phyloP scores from a whole-genome alignment of 2,888 invertebrate genomes.

The Rhodophaea formosa region DNA sequence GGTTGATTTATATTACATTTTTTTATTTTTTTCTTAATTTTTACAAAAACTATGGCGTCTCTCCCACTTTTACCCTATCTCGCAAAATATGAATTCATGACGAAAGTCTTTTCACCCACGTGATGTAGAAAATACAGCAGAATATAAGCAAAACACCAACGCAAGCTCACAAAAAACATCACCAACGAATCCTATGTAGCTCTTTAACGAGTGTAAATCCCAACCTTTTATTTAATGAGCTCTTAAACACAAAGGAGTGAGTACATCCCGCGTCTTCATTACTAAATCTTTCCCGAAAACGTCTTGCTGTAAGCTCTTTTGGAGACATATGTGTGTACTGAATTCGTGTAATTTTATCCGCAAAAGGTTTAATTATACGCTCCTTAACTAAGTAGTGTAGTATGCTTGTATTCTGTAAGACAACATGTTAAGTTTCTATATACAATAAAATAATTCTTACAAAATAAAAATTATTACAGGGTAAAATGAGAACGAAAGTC shows the following conservation, averaged over 20 bases:
- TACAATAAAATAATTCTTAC: no score
- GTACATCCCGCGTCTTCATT: no score
- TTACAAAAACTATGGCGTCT: no score
- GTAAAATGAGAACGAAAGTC: no score
- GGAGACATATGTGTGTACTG: slow-evolving; percentile 18
- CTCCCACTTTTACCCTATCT: no score
- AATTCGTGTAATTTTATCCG: slow-evolving; percentile 12
- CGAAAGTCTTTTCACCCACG: neutral
- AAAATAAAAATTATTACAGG: no score
- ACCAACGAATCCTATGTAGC: slow-evolving; percentile 27
- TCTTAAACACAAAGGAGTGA: slow-evolving; percentile 61
- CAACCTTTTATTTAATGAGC: slow-evolving; percentile 72
- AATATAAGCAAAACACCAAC: neutral
- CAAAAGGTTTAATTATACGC: slow-evolving; percentile 6
- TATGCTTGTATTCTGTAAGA: neutral
- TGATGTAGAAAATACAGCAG: no score
- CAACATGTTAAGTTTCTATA: no score
- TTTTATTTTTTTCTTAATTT: no score
- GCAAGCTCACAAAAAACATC: slow-evolving; percentile 38
- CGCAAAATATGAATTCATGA: no score
- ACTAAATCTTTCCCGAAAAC: slow-evolving; percentile 1
- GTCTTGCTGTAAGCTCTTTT: slow-evolving; percentile 20
- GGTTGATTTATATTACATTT: no score
- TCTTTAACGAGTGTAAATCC: slow-evolving; percentile 60
- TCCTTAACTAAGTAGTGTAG: neutral